A percentile compares a stretch with the other conserved stretches of the same genome.
Conservation (phyloP, 2,113 vertebrate genomes). For the Nycticryphes semicollaris region DNA sequence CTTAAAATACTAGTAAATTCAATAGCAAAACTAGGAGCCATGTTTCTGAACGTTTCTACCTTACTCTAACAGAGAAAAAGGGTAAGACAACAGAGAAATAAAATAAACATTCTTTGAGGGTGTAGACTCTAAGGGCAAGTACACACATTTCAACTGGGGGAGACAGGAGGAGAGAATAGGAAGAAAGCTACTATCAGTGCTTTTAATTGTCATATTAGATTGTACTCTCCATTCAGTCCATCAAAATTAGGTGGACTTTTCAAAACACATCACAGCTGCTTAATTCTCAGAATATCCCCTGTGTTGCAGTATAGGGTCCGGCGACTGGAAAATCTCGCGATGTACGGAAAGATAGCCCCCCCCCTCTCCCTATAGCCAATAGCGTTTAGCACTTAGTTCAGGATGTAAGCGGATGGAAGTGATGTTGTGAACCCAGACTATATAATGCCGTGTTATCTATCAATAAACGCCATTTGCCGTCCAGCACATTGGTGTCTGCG, state of each 20-base stretch:
- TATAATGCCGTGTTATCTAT: too few species aligned
- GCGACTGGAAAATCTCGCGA: too few species aligned
- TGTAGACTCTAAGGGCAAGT: neutral
- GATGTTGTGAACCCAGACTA: too few species aligned
- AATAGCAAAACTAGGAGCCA: neutral
- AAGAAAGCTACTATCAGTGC: neutral
- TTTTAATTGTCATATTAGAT: neutral
- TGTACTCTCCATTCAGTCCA: neutral
- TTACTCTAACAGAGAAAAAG: neutral
- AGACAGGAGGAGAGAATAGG: neutral
- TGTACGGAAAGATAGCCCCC: too few species aligned
- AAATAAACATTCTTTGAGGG: neutral
- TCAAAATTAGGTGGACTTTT: neutral
- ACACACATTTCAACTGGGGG: neutral
- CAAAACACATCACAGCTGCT: neutral
- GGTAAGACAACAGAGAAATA: neutral
- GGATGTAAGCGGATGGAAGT: too few species aligned
- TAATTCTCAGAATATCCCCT: neutral
- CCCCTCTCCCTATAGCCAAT: too few species aligned
- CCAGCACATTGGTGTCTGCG: too few species aligned
- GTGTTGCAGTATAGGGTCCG: too few species aligned
- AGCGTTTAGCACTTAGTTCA: too few species aligned
- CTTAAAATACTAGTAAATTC: neutral
- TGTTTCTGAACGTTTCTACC: neutral
- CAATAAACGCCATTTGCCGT: too few species aligned